A percentile compares a stretch with the other conserved stretches of the same genome.
These are phyloP conservation scores for Peromyscus eremicus DNA, from an alignment of 2,797 vertebrate genomes.

Conservation along the genomic window DNA sequence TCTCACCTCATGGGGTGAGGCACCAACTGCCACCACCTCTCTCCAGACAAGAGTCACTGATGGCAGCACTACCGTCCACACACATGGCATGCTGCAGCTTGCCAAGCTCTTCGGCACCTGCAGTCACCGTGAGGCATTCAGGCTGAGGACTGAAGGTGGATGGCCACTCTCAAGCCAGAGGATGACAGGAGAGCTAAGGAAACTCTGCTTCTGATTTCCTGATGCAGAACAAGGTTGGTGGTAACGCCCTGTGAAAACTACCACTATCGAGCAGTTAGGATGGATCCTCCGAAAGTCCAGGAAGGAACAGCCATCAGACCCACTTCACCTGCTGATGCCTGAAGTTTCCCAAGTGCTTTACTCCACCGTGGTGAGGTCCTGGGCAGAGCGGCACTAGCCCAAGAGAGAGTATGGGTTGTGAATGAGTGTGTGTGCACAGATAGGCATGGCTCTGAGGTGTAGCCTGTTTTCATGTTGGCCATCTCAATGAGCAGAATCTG, in stretches of 20 bases:
- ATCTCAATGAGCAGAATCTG: slow-evolving; percentile 38
- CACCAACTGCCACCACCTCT: not conserved
- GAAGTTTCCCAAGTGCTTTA: slow-evolving; percentile 69
- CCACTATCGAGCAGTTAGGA: slow-evolving; percentile 71
- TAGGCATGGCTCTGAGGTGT: not conserved
- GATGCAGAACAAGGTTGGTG: not conserved
- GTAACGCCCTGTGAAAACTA: not conserved
- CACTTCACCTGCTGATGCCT: slow-evolving; percentile 74
- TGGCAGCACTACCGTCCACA: accelerated
- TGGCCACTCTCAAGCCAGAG: not conserved
- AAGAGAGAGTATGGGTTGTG: not conserved
- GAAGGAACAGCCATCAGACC: slow-evolving; percentile 82
- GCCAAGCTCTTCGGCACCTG: not conserved
- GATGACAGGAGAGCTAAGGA: not conserved
- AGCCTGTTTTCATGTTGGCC: slow-evolving; percentile 74
- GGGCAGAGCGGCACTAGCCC: not conserved
- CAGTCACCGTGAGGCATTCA: not conserved
- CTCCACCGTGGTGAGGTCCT: not conserved
- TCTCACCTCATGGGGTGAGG: not conserved
- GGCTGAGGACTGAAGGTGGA: not conserved
- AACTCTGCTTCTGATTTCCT: not conserved
- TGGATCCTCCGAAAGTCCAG: slow-evolving; percentile 68
- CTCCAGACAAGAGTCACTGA: not conserved
- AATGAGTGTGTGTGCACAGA: accelerated
- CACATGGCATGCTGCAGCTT: not conserved